phyloP scores from a whole-genome alignment of 1,140 invertebrate genomes.

The Calephelis nemesis region DNA sequence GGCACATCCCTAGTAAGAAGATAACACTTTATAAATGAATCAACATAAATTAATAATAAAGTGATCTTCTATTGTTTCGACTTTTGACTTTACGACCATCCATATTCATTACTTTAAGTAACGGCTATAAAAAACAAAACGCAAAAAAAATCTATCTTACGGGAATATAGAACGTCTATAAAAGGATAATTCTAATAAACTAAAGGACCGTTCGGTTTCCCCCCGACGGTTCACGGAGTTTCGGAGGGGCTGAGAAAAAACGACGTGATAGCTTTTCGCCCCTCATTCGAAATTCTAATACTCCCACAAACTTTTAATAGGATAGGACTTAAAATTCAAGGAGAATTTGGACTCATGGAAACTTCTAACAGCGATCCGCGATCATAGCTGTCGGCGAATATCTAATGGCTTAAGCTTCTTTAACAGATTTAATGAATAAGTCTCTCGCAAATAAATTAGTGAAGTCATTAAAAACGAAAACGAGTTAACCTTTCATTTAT shows the following conservation, averaged over 20 bases:
- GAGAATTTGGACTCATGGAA: slow-evolving; percentile 58
- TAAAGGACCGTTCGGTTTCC: neutral
- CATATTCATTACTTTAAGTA: neutral
- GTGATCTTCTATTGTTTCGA: too few relatives aligned
- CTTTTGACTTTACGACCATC: too few relatives aligned
- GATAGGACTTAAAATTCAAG: slow-evolving; percentile 75
- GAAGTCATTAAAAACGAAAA: slow-evolving; percentile 5
- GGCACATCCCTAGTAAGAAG: too few relatives aligned
- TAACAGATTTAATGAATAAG: slow-evolving; percentile 30
- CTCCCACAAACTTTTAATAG: slow-evolving; percentile 77
- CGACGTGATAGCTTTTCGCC: slow-evolving; percentile 72
- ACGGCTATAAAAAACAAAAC: neutral
- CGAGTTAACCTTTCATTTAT: slow-evolving; percentile 4
- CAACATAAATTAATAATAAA: too few relatives aligned
- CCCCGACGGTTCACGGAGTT: slow-evolving; percentile 14
- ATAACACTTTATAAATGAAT: too few relatives aligned
- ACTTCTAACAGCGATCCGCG: slow-evolving; percentile 57
- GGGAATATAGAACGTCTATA: slow-evolving; percentile 13
- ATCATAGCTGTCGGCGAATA: slow-evolving; percentile 50
- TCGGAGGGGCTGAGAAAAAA: slow-evolving; percentile 52
- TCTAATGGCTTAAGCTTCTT: slow-evolving; percentile 42
- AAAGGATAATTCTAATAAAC: slow-evolving; percentile 25
- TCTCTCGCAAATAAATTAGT: slow-evolving; percentile 18
- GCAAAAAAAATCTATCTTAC: neutral
- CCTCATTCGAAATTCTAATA: slow-evolving; percentile 77